phyloP scores from a whole-genome alignment of 2,888 invertebrate genomes.

The Mythimna ferrago region DNA sequence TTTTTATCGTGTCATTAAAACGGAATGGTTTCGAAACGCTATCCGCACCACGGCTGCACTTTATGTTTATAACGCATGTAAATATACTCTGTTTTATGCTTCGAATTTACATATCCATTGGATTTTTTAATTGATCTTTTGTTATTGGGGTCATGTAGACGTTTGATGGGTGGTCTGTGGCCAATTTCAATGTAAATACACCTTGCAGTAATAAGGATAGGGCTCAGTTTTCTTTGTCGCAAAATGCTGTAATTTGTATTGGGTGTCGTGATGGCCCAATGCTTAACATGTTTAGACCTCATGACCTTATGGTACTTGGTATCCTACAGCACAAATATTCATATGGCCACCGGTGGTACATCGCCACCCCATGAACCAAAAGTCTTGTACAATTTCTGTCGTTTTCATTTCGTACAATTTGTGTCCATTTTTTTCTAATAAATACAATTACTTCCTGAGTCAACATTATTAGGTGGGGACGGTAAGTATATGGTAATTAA shows the following conservation, averaged over 20 bases:
- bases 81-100: slow-evolving; percentile 61
- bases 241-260: not conserved
- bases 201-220: not conserved
- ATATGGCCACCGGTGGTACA: no score
- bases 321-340: no score
- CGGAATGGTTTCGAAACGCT: slow-evolving; percentile 83
- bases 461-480: no score
- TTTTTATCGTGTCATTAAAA: slow-evolving; percentile 86
- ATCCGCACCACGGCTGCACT: slow-evolving; percentile 69
- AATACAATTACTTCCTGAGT: no score
- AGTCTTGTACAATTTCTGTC: no score
- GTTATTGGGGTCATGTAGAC: slow-evolving; percentile 30
- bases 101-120: slow-evolving; percentile 54
- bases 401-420: no score
- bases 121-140: slow-evolving; percentile 55
- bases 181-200: not conserved
- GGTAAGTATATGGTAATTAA: no score
- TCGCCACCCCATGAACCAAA: no score
- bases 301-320: no score
- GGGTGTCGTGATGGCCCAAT: no score
- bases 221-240: not conserved
- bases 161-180: slow-evolving; percentile 38
- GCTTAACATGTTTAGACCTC: no score
- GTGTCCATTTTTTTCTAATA: no score
- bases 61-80: slow-evolving; percentile 72